Evolutionary conservation across 2,113 vertebrate genomes (phyloP).

Genomic region (Typhlomys cinereus): DNA sequence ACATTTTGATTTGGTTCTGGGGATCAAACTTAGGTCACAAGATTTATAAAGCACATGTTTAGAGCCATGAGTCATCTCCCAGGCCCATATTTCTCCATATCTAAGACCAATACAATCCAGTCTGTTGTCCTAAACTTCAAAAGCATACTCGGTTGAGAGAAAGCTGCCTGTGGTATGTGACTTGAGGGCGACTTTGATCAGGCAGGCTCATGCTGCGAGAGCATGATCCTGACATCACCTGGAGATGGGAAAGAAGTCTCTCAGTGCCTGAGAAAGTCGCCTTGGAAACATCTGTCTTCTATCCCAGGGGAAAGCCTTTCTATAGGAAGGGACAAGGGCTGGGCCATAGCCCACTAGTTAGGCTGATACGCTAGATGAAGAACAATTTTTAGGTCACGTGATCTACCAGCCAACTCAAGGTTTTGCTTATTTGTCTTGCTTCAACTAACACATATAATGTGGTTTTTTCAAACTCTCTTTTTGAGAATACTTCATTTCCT

Average conservation of each 20-base stretch:
- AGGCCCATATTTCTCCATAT: no score
- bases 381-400: conserved; percentile 11
- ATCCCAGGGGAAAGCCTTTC: conserved; percentile 58
- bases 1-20: neutral
- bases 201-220: conserved; percentile 34
- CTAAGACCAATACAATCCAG: no score
- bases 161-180: neutral
- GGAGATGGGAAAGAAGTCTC: conserved; percentile 32
- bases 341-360: no score
- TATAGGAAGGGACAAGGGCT: conserved; percentile 51
- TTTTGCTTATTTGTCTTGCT: neutral
- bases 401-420: conserved; percentile 38
- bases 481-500: conserved; percentile 43
- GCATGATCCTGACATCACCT: conserved; percentile 53
- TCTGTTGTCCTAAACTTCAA: neutral
- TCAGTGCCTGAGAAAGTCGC: conserved; percentile 59
- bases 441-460: neutral
- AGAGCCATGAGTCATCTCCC: neutral
- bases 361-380: no score
- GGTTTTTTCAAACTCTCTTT: conserved; percentile 4
- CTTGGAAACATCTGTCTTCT: conserved; percentile 66
- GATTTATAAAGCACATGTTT: neutral
- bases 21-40: neutral
- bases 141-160: conserved; percentile 20
- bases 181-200: conserved; percentile 35